Evolutionary conservation across 2,888 invertebrate genomes (phyloP).

Genomic region (Doris montereyensis): DNA sequence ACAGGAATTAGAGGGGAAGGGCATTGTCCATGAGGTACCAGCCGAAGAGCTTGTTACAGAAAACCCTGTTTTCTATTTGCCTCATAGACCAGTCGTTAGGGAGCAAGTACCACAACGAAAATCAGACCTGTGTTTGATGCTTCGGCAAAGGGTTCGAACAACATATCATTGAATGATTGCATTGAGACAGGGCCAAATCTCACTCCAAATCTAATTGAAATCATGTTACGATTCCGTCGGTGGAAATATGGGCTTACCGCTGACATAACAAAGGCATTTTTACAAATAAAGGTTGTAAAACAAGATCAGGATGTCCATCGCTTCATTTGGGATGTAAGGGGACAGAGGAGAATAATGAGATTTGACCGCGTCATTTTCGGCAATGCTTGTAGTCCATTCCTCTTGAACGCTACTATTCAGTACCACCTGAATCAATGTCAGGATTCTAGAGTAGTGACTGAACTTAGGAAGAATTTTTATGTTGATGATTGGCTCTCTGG

Average conservation of each 20-base stretch:
- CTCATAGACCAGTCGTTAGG: constrained; percentile 35
- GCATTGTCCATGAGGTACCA: constrained; percentile 11
- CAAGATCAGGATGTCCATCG: constrained; percentile 42
- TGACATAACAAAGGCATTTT: constrained; percentile 43
- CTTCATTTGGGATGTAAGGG: constrained; percentile 36
- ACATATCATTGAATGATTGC: constrained; percentile 45
- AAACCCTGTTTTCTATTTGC: constrained; percentile 26
- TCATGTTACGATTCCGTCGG: constrained; percentile 43
- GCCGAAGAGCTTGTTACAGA: neutral
- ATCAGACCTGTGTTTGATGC: constrained; percentile 54
- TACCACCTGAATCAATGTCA: constrained; percentile 27
- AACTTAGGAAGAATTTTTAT: constrained; percentile 47
- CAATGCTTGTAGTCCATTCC: constrained; percentile 32
- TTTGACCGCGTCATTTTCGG: constrained; percentile 38
- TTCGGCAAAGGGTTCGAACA: constrained; percentile 34
- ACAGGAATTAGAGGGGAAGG: neutral
- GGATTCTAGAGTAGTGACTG: constrained; percentile 25
- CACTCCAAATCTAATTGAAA: constrained; percentile 35
- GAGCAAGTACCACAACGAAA: constrained; percentile 46
- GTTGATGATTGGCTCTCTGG: constrained; percentile 52
- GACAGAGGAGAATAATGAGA: constrained; percentile 22
- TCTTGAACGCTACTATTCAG: constrained; percentile 44
- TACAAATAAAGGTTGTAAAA: constrained; percentile 37
- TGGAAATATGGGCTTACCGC: constrained; percentile 41
- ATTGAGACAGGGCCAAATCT: constrained; percentile 45